Evolutionary conservation across 1,140 invertebrate genomes (phyloP), one percentile per base, ranked within the genome.

Genomic region (Branchinecta lindahli): DNA sequence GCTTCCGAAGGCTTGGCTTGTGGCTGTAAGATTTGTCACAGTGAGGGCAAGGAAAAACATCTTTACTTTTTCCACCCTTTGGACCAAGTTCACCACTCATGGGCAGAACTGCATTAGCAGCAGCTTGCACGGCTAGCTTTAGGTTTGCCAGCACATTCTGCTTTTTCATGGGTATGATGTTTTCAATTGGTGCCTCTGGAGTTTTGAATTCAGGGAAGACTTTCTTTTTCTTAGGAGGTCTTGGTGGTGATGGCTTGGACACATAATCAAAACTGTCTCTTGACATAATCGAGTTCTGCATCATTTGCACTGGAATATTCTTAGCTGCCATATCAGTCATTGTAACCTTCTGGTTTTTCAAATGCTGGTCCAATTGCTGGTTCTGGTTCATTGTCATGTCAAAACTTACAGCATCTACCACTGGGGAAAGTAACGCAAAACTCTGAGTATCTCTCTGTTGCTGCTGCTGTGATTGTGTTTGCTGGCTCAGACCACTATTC

Each of bases 1-100:
- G 52, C 52, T 61, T 61, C 18, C 52, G 52, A 61, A 61, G 52
- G 52, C 52, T 61, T 20, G 52, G 52, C 52, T 61, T 61, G 52
- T 61, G 52, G 18, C 52, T 61, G 18, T 61, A 61, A 15, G 52
- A 61, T 61, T 61, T 61, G 2, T 61, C 52, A 6, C 52, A 61
- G 18, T 61, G 52, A 6, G 52, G 52, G 18, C 52, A 61, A 15
- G 52, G 52, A 61, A 61, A 61, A 61, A 61, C 18, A 20, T 61
- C 52, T 20, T 61, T 61, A 20, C 52, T 61, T 20, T 61, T 61
- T 15, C 52, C 52, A 61, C 52, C 52, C 18, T 61, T 61, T 20
- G 52, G 52, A 15, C 52, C 52, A 15, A 20, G 12, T 15, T 61
- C 52, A 61, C 12, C 52, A 61, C 12, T 15, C 12, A 20, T 15